Evolutionary conservation across 2,113 vertebrate species (phyloP).

Genomic region (Mirounga angustirostris): DNA sequence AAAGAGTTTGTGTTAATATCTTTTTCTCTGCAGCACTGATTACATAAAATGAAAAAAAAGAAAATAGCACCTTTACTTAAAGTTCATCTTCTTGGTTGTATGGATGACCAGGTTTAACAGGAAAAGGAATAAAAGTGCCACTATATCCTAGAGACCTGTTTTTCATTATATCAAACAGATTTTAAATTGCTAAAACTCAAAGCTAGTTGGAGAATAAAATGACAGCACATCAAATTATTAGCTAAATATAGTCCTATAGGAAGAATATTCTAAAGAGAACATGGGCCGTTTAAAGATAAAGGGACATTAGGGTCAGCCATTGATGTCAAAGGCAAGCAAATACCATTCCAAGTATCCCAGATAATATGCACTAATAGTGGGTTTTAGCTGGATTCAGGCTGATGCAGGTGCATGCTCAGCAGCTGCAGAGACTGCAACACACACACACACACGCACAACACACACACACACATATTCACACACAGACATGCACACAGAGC

Average conservation of each 20-base stretch:
- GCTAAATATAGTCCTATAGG: constrained; percentile 49
- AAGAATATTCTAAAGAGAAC: constrained; percentile 36
- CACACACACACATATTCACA: not conserved
- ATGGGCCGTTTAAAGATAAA: constrained; percentile 57
- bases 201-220: constrained; percentile 59
- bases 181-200: constrained; percentile 67
- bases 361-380: not conserved
- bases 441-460: not conserved
- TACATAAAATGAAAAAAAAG: not conserved
- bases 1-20: not conserved
- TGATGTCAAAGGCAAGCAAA: constrained; percentile 36
- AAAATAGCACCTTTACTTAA: not conserved
- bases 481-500: not conserved
- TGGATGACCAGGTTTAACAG: constrained; percentile 15
- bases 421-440: not conserved
- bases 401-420: constrained; percentile 25
- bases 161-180: constrained; percentile 59
- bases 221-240: constrained; percentile 54
- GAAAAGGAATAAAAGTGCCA: not conserved
- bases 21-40: not conserved
- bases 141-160: not conserved
- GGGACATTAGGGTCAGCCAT: not conserved
- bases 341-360: not conserved
- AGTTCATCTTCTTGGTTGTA: not conserved
- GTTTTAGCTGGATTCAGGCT: not conserved